Base-by-base conservation (phyloP, 1,140 invertebrate species). In the Neocloeon triangulifer region DNA sequence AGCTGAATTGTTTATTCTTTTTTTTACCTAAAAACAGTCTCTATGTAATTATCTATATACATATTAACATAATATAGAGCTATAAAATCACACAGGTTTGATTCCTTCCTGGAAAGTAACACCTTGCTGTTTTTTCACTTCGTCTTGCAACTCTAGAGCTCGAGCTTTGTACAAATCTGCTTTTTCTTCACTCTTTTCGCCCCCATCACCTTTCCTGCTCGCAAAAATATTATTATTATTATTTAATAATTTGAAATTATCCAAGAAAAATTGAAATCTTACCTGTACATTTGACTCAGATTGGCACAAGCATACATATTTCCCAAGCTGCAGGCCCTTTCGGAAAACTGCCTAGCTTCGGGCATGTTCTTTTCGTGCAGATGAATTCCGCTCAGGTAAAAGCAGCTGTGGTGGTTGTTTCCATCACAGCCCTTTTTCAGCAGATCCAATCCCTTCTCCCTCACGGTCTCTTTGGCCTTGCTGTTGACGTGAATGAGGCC, bases 291-390 rank as follows among this genome's bases (percentile, higher is more conserved):
- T 41, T 75, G 64, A 39, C 77, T 75, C 2, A 89, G 46, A 58
- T 91, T 91, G 0, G 69, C 69, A 58, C 86, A 92, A 2, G 78
- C 77, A 45, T 74, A 76, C 34, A 81, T 65, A 49, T 86, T 74
- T 3, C 71, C 72, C 6, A 72, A 46, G 38, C 85, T 70, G 50
- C 86, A 92, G 0, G 69, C 73, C 47, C 69, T 74, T 22, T 63
- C 44, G 0, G 76, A 70, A 40, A 66, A 71, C 32, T 69, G 53
- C 49, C 79, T 84, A 1, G 80, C 80, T 50, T 77, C 69, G 21
- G 56, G 55, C 52, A 70, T 65, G 46, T 89, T 65, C 42, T 69
- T 71, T 9, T 61, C 55, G 2, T 45, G 50, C 9, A 88, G 58
- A 43, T 73, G 84, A 53, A 86, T 63, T 13, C 71, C 69, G 16